These are phyloP conservation scores for Hyles euphorbiae DNA, from an alignment of 1,140 invertebrate genomes.

Conservation along the genomic window DNA sequence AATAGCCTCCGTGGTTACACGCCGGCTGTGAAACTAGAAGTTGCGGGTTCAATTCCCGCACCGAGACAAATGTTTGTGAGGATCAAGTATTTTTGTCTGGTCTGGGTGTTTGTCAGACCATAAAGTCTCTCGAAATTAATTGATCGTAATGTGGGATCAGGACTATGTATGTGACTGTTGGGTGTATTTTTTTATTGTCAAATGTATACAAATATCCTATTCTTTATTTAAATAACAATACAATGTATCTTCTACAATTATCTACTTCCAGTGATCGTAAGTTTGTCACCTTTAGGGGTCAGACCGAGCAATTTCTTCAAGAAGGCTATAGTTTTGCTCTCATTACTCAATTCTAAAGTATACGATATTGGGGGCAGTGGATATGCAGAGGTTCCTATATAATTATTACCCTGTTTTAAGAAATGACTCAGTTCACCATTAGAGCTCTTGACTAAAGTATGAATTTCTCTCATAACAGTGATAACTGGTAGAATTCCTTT, in stretches of 20 bases:
- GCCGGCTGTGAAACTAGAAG: too few relatives aligned
- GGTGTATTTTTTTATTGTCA: too few relatives aligned
- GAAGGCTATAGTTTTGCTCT: conserved; percentile 26
- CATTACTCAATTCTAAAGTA: conserved; percentile 34
- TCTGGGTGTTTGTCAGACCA: too few relatives aligned
- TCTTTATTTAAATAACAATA: neutral
- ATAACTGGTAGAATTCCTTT: conserved; percentile 37
- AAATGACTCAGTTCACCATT: conserved; percentile 42
- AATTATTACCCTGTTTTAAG: conserved; percentile 34
- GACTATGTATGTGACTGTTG: too few relatives aligned
- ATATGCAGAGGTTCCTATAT: conserved; percentile 27
- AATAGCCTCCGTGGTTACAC: too few relatives aligned
- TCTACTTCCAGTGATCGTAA: conserved; percentile 24
- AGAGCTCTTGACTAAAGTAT: conserved; percentile 39
- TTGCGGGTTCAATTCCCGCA: too few relatives aligned
- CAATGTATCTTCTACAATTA: too few relatives aligned
- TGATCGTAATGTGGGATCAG: too few relatives aligned
- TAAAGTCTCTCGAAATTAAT: too few relatives aligned
- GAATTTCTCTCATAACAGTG: conserved; percentile 44
- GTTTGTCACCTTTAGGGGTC: conserved; percentile 23
- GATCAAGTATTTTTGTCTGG: too few relatives aligned
- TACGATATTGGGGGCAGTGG: conserved; percentile 23
- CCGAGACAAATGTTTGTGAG: too few relatives aligned
- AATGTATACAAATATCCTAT: too few relatives aligned
- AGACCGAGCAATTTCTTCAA: conserved; percentile 44